Evolutionary conservation across 30 jellyfish, hydroid and myxozoan genomes (phyloP), one percentile per base, ranked within the genome.

Genomic region (Pelagia noctiluca): DNA sequence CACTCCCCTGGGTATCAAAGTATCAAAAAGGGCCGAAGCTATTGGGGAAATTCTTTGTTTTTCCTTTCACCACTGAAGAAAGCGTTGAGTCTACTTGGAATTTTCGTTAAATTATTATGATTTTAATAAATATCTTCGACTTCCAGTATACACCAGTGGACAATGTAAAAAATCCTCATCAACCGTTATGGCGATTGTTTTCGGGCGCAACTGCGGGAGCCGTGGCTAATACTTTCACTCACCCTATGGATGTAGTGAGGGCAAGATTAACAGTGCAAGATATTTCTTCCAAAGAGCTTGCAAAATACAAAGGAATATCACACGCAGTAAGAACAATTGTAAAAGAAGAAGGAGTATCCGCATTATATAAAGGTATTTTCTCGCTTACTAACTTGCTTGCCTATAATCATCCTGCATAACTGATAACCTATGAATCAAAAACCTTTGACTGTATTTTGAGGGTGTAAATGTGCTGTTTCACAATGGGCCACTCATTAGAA

Each of bases 121-220:
- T 23, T 33, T 22, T 33, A 21, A 31, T 3, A 16, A n/a, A 16
- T 69, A 10, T 73, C 25, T 35, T 22, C 38, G 38, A 37, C 21
- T 33, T 64, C 1, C 53, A 89, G 97, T 89, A 89, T 72, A 89
- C 97, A n/a, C 97, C 97, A 0, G 97, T 89, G 13, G 97, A 89
- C 87, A 89, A 89, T 61, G 84, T 67, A 25, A 76, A 72, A 69
- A 83, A 89, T 57, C 97, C 97, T 3, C 63, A 89, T 70, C 97
- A 89, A 50, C 97, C 97, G 12, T 47, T 82, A 50, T 89, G 97
- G 97, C 60, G 97, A 35, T 71, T 89, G 2, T 60, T 89, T 24
- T 89, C 97, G 32, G 97, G 97, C 12, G 97, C 89, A 32, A 89
- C 95, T 49, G 97, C 97, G n/a, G 97, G 97, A n/a, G 91, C 79